Evolutionary conservation across 2,797 vertebrate species (phyloP).

Genomic region (Neopelma chrysocephalum): DNA sequence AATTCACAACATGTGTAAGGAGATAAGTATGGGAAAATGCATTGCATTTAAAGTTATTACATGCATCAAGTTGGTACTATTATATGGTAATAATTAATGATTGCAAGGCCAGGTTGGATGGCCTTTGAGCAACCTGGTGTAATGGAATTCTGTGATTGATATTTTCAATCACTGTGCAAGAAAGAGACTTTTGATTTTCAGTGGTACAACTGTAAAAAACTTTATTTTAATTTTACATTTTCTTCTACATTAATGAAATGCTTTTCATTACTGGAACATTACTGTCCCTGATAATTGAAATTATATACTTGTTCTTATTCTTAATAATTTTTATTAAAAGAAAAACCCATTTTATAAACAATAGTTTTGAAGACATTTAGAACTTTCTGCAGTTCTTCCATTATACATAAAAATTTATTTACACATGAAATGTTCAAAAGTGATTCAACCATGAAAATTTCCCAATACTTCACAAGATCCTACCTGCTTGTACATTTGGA

Average conservation of each 20-base stretch:
- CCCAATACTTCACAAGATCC: not conserved
- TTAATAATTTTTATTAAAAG: not conserved
- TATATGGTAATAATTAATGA: not conserved
- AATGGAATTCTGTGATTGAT: not conserved
- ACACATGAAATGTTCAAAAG: not conserved
- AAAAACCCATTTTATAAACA: not conserved
- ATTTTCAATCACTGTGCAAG: not conserved
- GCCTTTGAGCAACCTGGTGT: not conserved
- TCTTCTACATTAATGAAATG: not conserved
- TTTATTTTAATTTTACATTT: not conserved
- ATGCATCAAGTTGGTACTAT: not conserved
- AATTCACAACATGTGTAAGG: constrained; percentile 11
- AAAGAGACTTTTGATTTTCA: not conserved
- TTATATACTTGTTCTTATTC: not conserved
- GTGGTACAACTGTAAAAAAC: not conserved
- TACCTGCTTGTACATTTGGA: not conserved
- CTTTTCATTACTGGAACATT: not conserved
- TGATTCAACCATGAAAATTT: not conserved
- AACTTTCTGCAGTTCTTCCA: not conserved
- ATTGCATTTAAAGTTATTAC: not conserved
- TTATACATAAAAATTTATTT: not conserved
- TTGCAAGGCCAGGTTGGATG: not conserved
- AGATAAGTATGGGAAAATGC: not conserved
- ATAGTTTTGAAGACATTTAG: not conserved
- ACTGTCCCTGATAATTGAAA: not conserved